These are phyloP conservation scores for Invenusta paracnida DNA, from an alignment of 2,888 invertebrate species.

Conservation along the genomic window DNA sequence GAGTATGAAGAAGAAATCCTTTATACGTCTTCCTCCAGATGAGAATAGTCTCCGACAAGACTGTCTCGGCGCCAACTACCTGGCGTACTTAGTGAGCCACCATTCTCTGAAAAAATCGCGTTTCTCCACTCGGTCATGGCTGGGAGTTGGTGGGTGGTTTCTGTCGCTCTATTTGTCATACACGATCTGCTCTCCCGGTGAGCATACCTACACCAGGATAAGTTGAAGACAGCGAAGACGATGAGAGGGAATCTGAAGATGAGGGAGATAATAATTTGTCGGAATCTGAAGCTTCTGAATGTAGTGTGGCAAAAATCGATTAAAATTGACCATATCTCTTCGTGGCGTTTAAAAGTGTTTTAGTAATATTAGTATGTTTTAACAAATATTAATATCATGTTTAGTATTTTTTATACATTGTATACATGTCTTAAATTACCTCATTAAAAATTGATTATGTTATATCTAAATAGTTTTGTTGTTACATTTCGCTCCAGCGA, in stretches of 20 bases:
- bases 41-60: slow-evolving; percentile 18
- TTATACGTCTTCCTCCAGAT: slow-evolving; percentile 17
- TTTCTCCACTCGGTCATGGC: slow-evolving; percentile 7
- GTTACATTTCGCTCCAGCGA: slow-evolving; percentile 7
- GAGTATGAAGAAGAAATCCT: slow-evolving; percentile 14
- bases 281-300: slow-evolving; percentile 16
- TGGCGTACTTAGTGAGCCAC: slow-evolving; percentile 11
- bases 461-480: slow-evolving; percentile 17
- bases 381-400: slow-evolving; percentile 1
- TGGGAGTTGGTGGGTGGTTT: not conserved
- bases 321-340: slow-evolving; percentile 3
- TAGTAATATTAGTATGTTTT: slow-evolving; percentile 17
- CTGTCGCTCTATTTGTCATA: slow-evolving; percentile 2
- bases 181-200: not conserved
- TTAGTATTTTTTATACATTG: slow-evolving; percentile 9
- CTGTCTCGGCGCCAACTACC: slow-evolving; percentile 11
- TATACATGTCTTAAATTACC: not conserved
- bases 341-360: not conserved
- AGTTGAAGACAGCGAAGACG: slow-evolving; percentile 7
- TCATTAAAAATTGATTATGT: slow-evolving; percentile 8
- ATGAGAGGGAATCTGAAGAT: slow-evolving; percentile 17
- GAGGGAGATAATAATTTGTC: slow-evolving; percentile 18
- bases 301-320: not conserved
- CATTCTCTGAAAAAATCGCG: not conserved
- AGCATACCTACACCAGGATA: not conserved